Evolutionary conservation across 2,888 invertebrate genomes (phyloP).

Genomic region (Cyclophora albipunctata): DNA sequence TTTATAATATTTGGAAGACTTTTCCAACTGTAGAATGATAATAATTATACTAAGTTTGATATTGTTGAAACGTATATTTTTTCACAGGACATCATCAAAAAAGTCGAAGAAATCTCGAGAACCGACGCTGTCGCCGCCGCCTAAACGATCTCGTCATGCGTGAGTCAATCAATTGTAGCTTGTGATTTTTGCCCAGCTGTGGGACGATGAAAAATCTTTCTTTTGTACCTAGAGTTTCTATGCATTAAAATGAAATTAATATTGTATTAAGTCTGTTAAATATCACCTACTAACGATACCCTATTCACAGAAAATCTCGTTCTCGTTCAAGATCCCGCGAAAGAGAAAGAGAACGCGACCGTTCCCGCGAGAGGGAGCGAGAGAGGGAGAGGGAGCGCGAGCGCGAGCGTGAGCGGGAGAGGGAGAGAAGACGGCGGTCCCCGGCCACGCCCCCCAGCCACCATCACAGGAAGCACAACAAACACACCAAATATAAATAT

Average conservation of each 20-base stretch:
- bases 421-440: constrained; percentile 46
- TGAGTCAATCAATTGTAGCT: constrained; percentile 15
- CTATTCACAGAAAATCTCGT: constrained; percentile 41
- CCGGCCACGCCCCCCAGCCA: constrained; percentile 60
- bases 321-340: constrained; percentile 37
- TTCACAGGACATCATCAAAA: constrained; percentile 50
- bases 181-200: no score
- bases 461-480: constrained; percentile 58
- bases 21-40: no score
- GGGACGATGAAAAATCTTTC: no score
- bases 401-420: constrained; percentile 40
- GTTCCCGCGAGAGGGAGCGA: constrained; percentile 32
- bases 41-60: no score
- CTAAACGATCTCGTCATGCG: constrained; percentile 53
- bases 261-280: no score
- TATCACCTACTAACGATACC: no score
- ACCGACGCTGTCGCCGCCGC: constrained; percentile 58
- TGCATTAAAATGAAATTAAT: no score
- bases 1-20: no score
- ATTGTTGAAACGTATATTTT: no score
- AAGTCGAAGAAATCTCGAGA: constrained; percentile 69
- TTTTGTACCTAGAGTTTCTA: no score
- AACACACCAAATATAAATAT: constrained; percentile 66
- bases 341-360: constrained; percentile 34
- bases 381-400: constrained; percentile 41